Evolutionary conservation across 2,888 invertebrate genomes (phyloP).

Genomic region (Chromoteleia sp.): DNA sequence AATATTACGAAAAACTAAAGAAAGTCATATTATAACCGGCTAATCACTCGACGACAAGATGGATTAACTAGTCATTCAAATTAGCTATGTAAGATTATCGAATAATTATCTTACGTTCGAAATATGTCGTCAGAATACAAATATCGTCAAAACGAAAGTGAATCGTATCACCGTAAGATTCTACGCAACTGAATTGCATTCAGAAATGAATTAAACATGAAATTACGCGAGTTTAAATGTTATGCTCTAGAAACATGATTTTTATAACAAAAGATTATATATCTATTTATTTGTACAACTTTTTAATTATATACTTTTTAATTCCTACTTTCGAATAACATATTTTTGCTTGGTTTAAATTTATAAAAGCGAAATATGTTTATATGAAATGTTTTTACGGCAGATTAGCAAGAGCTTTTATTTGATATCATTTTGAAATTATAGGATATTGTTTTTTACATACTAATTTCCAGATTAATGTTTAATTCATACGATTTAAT

Average conservation of each 20-base stretch:
- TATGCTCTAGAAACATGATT: conserved; percentile 27
- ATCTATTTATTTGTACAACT: conserved; percentile 1
- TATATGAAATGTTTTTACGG: too few species aligned
- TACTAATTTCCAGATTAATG: too few species aligned
- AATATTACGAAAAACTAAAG: conserved; percentile 58
- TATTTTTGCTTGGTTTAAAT: too few species aligned
- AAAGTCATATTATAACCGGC: conserved; percentile 40
- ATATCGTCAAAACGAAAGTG: conserved; percentile 33
- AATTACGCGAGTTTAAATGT: conserved; percentile 11
- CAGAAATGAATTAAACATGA: conserved; percentile 44
- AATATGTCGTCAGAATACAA: conserved; percentile 3
- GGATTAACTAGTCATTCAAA: conserved; percentile 45
- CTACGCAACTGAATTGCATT: conserved; percentile 23
- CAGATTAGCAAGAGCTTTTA: too few species aligned
- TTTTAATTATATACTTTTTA: not conserved
- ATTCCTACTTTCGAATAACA: too few species aligned
- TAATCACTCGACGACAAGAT: conserved; percentile 13
- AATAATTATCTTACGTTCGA: conserved; percentile 26
- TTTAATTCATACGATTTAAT: too few species aligned
- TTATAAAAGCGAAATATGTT: too few species aligned
- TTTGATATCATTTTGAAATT: too few species aligned
- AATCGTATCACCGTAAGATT: conserved; percentile 14
- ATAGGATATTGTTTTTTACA: too few species aligned
- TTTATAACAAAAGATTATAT: not conserved
- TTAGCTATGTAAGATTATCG: conserved; percentile 22